Evolutionary conservation across 2,888 invertebrate species (phyloP), one percentile per base, ranked within the genome.

Genomic region (Cataglyphis rosenhaueri): DNA sequence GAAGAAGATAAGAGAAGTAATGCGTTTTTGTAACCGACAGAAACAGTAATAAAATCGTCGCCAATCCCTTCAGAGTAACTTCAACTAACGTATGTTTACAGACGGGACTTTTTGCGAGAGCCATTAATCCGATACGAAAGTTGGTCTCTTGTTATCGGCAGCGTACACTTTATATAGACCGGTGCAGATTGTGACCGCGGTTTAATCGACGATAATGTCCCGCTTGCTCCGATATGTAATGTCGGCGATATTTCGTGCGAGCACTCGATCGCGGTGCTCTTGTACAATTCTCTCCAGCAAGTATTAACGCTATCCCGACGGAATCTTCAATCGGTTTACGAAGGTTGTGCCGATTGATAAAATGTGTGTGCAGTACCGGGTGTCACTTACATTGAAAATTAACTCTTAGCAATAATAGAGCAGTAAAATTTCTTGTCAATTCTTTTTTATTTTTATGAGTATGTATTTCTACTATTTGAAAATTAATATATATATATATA

Each of bases 141-240:
- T 66, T 75, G 64, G 74, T 64, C 62, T 29, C 52, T 64, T 81
- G 81, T 81, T 81, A 81, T 81, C 75, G 81, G 62, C 81, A 81
- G 75, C 52, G 41, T 21, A 52, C 66, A 71, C 83, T 71, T 86
- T 85, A 85, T 76, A 83, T 76, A 78, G 83, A 81, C 81, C 41
- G 81, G 64, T 66, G 59, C 76, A 81, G 83, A 85, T 78, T 65
- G 57, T 74, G 61, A 62, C 48, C 70, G 38, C 52, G 55, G 65
- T 32, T 79, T 79, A 79, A 78, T 65, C 44, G 70, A 79, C 87
- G 73, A 85, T 74, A 81, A 81, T 75, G 76, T 62, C 18, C 75
- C 64, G 25, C 52, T 81, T 62, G 75, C 52, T 64, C 68, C 81
- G 52, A 75, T 81, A 81, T 75, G 74, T 70, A 79, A 79, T 79